phyloP scores from a whole-genome alignment of 2,888 invertebrate species.

The Mythimna impura region DNA sequence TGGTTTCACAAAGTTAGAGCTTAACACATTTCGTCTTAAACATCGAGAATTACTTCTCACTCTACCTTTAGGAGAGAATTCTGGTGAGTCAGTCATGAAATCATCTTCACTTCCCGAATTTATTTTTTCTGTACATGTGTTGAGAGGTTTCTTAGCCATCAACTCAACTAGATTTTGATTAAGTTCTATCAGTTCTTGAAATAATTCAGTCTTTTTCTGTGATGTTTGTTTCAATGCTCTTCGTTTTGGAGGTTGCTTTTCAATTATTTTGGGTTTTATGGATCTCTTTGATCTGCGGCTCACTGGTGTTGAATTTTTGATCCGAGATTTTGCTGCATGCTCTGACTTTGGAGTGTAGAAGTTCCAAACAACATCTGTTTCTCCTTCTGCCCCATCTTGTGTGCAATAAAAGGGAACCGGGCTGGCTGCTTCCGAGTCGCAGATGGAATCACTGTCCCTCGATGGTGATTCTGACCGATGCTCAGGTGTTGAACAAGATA shows the following conservation, averaged over 20 bases:
- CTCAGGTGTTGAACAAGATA: slow-evolving; percentile 86
- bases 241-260: slow-evolving; percentile 79
- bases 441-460: slow-evolving; percentile 84
- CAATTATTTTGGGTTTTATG: slow-evolving; percentile 75
- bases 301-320: slow-evolving; percentile 83
- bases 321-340: slow-evolving; percentile 69
- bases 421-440: slow-evolving; percentile 84
- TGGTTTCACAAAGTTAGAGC: slow-evolving; percentile 83
- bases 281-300: slow-evolving; percentile 80
- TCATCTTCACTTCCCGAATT: slow-evolving; percentile 84
- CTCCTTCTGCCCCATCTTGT: slow-evolving; percentile 87
- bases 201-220: slow-evolving; percentile 82
- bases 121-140: slow-evolving; percentile 66
- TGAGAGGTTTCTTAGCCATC: slow-evolving; percentile 75
- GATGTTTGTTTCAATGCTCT: slow-evolving; percentile 72
- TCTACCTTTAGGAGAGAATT: slow-evolving; percentile 82
- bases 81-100: slow-evolving; percentile 80
- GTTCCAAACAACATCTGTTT: slow-evolving; percentile 88
- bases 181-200: slow-evolving; percentile 84
- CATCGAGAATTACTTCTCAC: slow-evolving; percentile 76
- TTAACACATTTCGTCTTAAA: slow-evolving; percentile 84
- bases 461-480: slow-evolving; percentile 82
- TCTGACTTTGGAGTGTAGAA: slow-evolving; percentile 87
- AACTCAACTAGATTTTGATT: slow-evolving; percentile 85
- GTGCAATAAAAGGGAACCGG: slow-evolving; percentile 88